Base-by-base conservation (phyloP, 1,140 invertebrate genomes). In the Meloidogyne chitwoodi region DNA sequence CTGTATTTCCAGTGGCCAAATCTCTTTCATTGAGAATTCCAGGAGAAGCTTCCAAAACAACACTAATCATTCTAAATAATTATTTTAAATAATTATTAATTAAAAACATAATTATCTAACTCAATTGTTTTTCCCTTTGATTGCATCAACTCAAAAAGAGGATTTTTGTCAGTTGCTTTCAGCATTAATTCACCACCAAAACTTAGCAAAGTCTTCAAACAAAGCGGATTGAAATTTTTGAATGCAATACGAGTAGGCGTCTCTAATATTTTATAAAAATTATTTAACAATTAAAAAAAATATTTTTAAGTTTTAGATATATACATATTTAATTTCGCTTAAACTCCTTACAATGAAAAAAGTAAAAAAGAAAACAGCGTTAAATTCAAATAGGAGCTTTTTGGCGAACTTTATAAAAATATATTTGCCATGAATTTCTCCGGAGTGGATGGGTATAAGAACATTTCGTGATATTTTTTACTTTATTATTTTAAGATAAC, bases 11-110 rank as follows among this genome's bases (percentile, higher is more conserved):
- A 29, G 83, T 87, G 2, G 84, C 77, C 62, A 44, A 66, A 24
- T 86, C 85, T 12, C 44, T 66, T 67, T 84, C 84, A 26, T 67
- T 67, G 0, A 87, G 61, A 16, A 87, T 24, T 19, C 81, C 76
- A 2, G 85, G 85, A 29, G 81, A 81, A 31, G 77, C 85, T 26
- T 81, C 83, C 22, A 86, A 41, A 73, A 86, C 41, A 14, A 80
- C 80, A 24, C 82, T 78, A 38, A 86, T 84, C 24, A 87, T 79
- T 56, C 84, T 85, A n/a, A n/a, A n/a, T n/a, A n/a, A n/a, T n/a
- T n/a, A 56, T 78, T 44, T 24, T 70, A n/a, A 24, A 24, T 19
- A 70, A 71, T 22, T n/a, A n/a, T 6, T 27, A 24, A 26, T 65
- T 14, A 65, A 27, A 22, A 11, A 26, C 29, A 79, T 41, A 38